Percentiles rank a stretch among this genome's conserved stretches.
Evolutionary conservation across 1,140 invertebrate genomes (phyloP).

Genomic region (Latrodectus geometricus): DNA sequence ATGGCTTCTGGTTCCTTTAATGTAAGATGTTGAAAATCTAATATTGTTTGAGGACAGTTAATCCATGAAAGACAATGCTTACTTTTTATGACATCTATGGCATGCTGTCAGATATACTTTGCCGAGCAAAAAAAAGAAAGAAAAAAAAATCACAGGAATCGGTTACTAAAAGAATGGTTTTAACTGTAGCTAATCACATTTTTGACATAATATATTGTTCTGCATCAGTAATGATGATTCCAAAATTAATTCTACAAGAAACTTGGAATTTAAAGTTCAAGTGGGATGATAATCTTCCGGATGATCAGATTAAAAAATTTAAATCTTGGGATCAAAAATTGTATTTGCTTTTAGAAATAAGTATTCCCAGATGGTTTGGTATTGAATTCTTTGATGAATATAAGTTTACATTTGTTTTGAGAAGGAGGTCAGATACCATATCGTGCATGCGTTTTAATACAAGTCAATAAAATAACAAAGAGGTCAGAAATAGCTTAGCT

Average conservation of each 20-base stretch:
- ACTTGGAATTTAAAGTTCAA: constrained; percentile 4
- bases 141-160: neutral
- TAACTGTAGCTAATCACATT: constrained; percentile 2
- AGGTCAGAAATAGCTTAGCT: neutral
- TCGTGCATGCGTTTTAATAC: constrained; percentile 21
- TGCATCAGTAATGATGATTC: constrained; percentile 8
- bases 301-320: constrained; percentile 14
- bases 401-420: constrained; percentile 30
- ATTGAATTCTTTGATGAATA: neutral
- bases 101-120: neutral
- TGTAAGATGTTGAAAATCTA: constrained; percentile 5
- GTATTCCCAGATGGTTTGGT: constrained; percentile 16
- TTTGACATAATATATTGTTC: constrained; percentile 17
- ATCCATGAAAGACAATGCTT: neutral
- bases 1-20: neutral
- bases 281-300: constrained; percentile 11
- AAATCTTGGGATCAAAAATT: neutral
- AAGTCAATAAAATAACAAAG: neutral
- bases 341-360: too few species aligned
- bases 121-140: neutral
- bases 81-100: neutral
- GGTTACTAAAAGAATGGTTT: too few species aligned
- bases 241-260: constrained; percentile 33
- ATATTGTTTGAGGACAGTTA: neutral
- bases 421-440: constrained; percentile 7